A percentile compares a stretch with the other conserved stretches of the same genome.
phyloP scores from a whole-genome alignment of 2,797 vertebrate species.

The Dendrocincla fuliginosa region DNA sequence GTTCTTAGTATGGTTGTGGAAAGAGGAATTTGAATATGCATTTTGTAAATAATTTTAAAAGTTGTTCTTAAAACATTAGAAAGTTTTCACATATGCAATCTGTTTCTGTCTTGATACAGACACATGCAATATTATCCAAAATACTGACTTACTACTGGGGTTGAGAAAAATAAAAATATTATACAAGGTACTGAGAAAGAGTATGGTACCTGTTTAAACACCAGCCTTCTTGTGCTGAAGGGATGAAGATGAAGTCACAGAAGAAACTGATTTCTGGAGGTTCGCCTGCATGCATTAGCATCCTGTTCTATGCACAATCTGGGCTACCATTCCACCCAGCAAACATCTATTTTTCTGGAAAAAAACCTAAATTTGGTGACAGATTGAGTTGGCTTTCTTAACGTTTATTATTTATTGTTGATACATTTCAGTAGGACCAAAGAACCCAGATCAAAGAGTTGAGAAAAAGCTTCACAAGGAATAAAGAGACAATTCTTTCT shows the following conservation, averaged over 20 bases:
- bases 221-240: not conserved
- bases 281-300: not conserved
- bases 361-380: not conserved
- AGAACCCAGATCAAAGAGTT: not conserved
- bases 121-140: not conserved
- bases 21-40: not conserved
- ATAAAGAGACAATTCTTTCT: not conserved
- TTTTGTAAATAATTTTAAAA: not conserved
- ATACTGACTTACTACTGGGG: not conserved
- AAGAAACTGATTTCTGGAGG: not conserved
- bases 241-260: not conserved
- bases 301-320: not conserved
- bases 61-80: not conserved
- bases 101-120: not conserved
- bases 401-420: not conserved
- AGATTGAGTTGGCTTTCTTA: not conserved
- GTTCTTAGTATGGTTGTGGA: fast-evolving
- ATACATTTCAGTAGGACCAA: not conserved
- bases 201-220: not conserved
- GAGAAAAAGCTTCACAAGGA: not conserved
- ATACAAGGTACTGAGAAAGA: not conserved
- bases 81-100: not conserved
- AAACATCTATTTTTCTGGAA: not conserved
- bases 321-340: not conserved
- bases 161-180: not conserved